Evolutionary conservation across 1,140 invertebrate species (phyloP).

Genomic region (Batillaria attramentaria): DNA sequence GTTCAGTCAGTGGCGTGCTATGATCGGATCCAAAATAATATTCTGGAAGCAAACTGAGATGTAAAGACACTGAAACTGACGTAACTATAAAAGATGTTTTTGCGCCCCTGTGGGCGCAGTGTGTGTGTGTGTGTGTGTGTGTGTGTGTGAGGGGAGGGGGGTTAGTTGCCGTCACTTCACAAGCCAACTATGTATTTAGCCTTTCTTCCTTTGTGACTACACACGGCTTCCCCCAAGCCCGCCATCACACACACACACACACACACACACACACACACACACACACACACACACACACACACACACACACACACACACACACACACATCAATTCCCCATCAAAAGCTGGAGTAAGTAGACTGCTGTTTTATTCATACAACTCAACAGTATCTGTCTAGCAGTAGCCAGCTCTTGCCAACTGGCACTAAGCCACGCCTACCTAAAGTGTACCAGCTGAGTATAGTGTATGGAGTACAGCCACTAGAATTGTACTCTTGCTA

Average conservation of each 20-base stretch:
- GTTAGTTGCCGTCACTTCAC: not conserved
- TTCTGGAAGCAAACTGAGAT: not conserved
- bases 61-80: not conserved
- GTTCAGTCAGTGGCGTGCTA: not conserved
- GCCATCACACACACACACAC: constrained; percentile 6
- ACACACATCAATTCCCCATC: not conserved
- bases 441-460: not conserved
- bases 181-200: not conserved
- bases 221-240: too few relatives aligned
- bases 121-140: not conserved
- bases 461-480: too few relatives aligned
- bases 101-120: not conserved
- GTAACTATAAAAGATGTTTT: not conserved
- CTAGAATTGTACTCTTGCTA: too few relatives aligned
- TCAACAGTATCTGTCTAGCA: not conserved
- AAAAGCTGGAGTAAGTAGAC: too few relatives aligned
- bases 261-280: constrained; percentile 19
- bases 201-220: too few relatives aligned
- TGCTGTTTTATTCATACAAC: too few relatives aligned
- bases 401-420: not conserved
- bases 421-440: not conserved
- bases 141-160: not conserved
- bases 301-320: constrained; percentile 8
- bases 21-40: too few relatives aligned
- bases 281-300: constrained; percentile 24